Evolutionary conservation across 2,113 vertebrate genomes (phyloP), one percentile per base, ranked within the genome.

Genomic region (Osmerus mordax): DNA sequence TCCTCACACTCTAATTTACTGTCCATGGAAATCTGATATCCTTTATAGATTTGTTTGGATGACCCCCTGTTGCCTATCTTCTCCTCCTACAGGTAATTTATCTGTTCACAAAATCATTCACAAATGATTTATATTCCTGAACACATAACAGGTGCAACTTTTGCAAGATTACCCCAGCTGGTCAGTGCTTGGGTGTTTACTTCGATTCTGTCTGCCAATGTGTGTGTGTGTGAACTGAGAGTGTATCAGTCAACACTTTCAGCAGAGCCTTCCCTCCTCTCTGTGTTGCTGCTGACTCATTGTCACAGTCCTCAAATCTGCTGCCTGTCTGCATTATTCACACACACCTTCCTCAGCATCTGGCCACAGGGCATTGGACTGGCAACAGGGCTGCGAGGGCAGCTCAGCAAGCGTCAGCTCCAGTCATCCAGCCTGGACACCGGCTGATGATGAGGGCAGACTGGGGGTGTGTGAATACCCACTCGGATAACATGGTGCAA

Each of bases 251-350:
- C 65, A 3, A 77, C 81, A 64, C 79, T 75, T 55, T 69, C 68
- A 75, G 80, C 73, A 78, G 54, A 75, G 62, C 66, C 15, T 15
- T 8, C 51, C 23, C 51, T 51, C 13, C 19, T 60, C 78, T 15
- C 70, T 61, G 65, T 77, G 78, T 47, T 86, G 87, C 90, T 92
- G 91, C 91, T 92, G 91, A 92, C 89, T 91, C 90, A 91, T 83
- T 88, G 89, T 88, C 87, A 90, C 80, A 84, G 86, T 76, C 79
- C 75, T 75, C 78, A 81, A 89, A 89, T 90, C 78, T 90, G 84
- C 87, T 88, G 87, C 81, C 83, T 84, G 86, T 73, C 85, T 87
- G 89, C 85, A 88, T 89, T 87, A 87, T 85, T 87, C 82, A 86
- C 86, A 80, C 76, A 82, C 87, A 86, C 85, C 84, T 81, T 79